Evolutionary conservation across 2,888 invertebrate species (phyloP), one percentile per base, ranked within the genome.

Genomic region (Chrysopilus asiliformis): DNA sequence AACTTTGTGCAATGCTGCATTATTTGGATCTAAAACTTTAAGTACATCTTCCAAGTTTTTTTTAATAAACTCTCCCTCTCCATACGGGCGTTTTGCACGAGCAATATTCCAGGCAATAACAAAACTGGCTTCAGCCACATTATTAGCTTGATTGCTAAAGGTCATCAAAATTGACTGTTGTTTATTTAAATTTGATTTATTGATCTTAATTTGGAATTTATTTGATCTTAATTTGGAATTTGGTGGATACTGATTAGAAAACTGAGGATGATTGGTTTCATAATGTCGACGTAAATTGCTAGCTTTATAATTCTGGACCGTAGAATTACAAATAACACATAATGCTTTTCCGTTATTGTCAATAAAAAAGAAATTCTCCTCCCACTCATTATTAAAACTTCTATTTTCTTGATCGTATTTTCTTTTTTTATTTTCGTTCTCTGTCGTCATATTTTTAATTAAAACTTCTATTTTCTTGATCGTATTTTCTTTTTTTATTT

Each of bases 21-120:
- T 36, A 36, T 31, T 30, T 30, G 31, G 31, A 36, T 36, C 31
- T 22, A 31, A 36, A 36, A 36, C 25, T 31, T 36, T 31, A 22
- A 31, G 16, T 6, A 31, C 31, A 22, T 36, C 25, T 31, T 36
- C 25, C 24, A 36, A 31, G 31, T 36, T 31, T 31, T 30, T 36
- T 20, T 36, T 35, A 29, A 36, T 36, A 36, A 36, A 36, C 16
- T 36, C 36, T 25, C 36, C 3, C 24, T 36, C 36, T 24, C 24
- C 24, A 25, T 36, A 31, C 16, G 36, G 36, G 10, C 36, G 31
- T 36, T 36, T 36, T 3, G 17, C 36, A 31, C 36, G 36, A 15
- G 25, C 25, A 25, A 34, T 34, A 34, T 34, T 34, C 36, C 28
- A 28, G 17, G 28, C 18, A 16, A 36, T 29, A 29, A 30, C 29